Evolutionary conservation across 1,140 invertebrate species (phyloP), one percentile per base, ranked within the genome.

Genomic region (Euschistus heros): DNA sequence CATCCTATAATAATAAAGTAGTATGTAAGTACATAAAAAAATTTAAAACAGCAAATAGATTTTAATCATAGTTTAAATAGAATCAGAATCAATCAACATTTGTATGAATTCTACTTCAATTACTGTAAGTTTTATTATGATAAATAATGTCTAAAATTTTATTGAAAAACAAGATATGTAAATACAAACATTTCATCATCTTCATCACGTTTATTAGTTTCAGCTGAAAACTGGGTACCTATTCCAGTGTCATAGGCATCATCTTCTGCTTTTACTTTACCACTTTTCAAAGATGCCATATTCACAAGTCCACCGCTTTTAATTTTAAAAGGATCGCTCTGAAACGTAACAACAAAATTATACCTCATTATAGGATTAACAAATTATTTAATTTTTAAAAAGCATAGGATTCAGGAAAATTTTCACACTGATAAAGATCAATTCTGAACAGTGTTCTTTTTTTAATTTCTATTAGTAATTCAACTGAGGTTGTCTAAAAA

Each of bases 141-240:
- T 37, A 37, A 37, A 30, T 30, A 8, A 46, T 14, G 3, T 18
- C 14, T 52, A 22, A 5, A 52, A 54, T 15, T 54, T 54, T 54
- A 54, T 8, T 54, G 7, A 17, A n/a, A 15, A 44, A 46, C 52
- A 60, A 18, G 61, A 50, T 27, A 26, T 62, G 22, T 8, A 37
- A 64, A 67, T 63, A 72, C 74, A 75, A 76, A 87, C 94, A 98
- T 97, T 80, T 98, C 94, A 75, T 96, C 93, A 79, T 98, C 95
- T 83, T 98, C 95, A 78, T 98, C 95, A 42, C 95, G 80, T 77
- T 94, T 91, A 76, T 98, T 98, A 0, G 95, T 98, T 80, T 98
- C 95, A 0, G 93, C 92, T 59, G 95, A 97, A 79, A 98, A 98
- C 70, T 95, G 91, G 33, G 92, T 95, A n/a, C 92, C 92, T 68